These are phyloP conservation scores for Oscheius sp. DNA, from an alignment of 2,888 invertebrate species.

Conservation along the genomic window DNA sequence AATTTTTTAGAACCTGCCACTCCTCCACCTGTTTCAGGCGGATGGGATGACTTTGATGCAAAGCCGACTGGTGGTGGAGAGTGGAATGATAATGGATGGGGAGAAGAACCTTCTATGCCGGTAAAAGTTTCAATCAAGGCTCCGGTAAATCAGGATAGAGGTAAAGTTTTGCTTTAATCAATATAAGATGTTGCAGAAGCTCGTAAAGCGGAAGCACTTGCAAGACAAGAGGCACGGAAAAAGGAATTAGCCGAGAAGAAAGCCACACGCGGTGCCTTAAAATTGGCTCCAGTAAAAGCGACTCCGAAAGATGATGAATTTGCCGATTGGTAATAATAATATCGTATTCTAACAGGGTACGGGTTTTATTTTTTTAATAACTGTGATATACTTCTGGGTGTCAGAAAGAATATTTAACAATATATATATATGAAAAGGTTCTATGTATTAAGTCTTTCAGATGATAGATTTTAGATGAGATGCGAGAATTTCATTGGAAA, in stretches of 20 bases:
- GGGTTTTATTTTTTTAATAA: not conserved
- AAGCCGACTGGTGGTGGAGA: not conserved
- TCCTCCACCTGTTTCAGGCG: conserved; percentile 5
- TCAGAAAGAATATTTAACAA: too few species aligned
- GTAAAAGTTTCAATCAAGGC: conserved; percentile 14
- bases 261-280: conserved; percentile 55
- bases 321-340: conserved; percentile 41
- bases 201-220: conserved; percentile 51
- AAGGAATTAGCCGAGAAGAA: conserved; percentile 53
- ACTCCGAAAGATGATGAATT: conserved; percentile 44
- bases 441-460: too few species aligned
- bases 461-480: too few species aligned
- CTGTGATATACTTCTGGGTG: not conserved
- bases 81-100: conserved; percentile 1
- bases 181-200: conserved; percentile 36
- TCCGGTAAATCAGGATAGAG: not conserved
- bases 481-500: too few species aligned
- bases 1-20: not conserved
- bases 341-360: not conserved
- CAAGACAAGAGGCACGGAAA: conserved; percentile 53
- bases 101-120: not conserved
- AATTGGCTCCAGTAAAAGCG: conserved; percentile 34
- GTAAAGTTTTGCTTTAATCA: not conserved
- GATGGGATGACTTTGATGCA: conserved; percentile 3
- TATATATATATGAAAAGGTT: too few species aligned